Evolutionary conservation across 2,888 invertebrate genomes (phyloP), one percentile per base, ranked within the genome.

Genomic region (Ophion ventricosus): DNA sequence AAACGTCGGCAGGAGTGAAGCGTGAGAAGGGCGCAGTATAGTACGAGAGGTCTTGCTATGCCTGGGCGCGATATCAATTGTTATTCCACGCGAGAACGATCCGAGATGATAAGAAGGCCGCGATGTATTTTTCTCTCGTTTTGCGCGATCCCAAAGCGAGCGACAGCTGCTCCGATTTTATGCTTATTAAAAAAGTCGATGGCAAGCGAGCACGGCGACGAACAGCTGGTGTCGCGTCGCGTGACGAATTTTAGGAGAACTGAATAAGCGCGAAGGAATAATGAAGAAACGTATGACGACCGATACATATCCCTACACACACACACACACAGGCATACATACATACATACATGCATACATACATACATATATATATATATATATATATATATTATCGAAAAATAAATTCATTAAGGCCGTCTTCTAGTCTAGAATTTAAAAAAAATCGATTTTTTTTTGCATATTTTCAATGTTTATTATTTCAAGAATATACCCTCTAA

Each of bases 151-250:
- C 63, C 43, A 54, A 54, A 70, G 49, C 57, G 57, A 67, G 86
- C 87, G 83, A 87, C 89, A 89, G 89, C 88, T 89, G 89, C 85
- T 87, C 84, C 88, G 88, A 89, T 88, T 88, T 88, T 88, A 89
- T 89, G 89, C 88, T 88, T 89, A 89, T 89, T 88, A 88, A 88
- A 88, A 87, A 87, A 88, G 85, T 80, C 84, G 83, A 86, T 81
- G 85, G 67, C 76, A 26, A 80, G 56, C 56, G 67, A 54, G 76
- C 49, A 57, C 23, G 61, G 70, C 82, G 72, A 69, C 75, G 75
- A 76, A 40, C 89, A 89, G 89, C 88, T 88, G 89, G 87, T 88
- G 88, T 88, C 89, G 86, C 87, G 86, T 87, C 87, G 88, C 88
- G 88, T 89, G 89, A 89, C 89, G 87, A 88, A 89, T 89, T 88